A percentile compares a stretch with the other conserved stretches of the same genome.
phyloP scores from a whole-genome alignment of 2,113 vertebrate genomes.

The Pedetes capensis region DNA sequence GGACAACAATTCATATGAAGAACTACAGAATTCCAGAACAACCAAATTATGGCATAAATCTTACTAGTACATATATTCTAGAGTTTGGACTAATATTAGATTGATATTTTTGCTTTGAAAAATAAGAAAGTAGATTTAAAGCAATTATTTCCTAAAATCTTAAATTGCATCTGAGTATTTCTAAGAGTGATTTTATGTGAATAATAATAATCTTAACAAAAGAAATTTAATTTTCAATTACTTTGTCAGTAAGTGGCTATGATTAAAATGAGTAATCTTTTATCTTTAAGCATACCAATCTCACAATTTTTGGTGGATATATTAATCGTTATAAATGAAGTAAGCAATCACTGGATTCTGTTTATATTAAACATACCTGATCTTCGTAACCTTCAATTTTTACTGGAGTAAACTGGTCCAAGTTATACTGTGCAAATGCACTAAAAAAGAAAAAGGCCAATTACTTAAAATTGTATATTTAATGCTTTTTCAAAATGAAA shows the following conservation, averaged over 20 bases:
- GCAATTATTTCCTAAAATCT: conserved; percentile 59
- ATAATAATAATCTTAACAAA: neutral
- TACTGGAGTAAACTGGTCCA: conserved; percentile 98
- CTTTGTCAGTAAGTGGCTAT: neutral
- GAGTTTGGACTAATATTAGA: conserved; percentile 57
- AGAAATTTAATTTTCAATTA: conserved; percentile 37
- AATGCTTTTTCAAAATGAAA: neutral
- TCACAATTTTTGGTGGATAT: conserved; percentile 19
- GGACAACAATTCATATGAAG: conserved; percentile 63
- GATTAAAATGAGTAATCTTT: conserved; percentile 23
- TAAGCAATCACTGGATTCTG: neutral
- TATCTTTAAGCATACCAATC: neutral
- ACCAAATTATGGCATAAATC: conserved; percentile 62
- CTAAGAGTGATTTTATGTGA: conserved; percentile 35
- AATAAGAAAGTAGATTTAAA: conserved; percentile 54
- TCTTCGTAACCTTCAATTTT: conserved; percentile 96
- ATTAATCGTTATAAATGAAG: conserved; percentile 29
- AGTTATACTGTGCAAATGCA: conserved; percentile 98
- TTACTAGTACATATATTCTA: conserved; percentile 63
- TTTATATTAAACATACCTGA: conserved; percentile 87
- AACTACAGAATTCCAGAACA: conserved; percentile 60
- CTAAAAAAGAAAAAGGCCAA: conserved; percentile 77
- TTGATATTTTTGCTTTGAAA: conserved; percentile 56
- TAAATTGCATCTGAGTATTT: conserved; percentile 29
- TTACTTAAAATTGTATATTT: conserved; percentile 41